These are phyloP conservation scores for Nettapus auritus DNA, from an alignment of 2,113 vertebrate genomes.

Conservation along the genomic window DNA sequence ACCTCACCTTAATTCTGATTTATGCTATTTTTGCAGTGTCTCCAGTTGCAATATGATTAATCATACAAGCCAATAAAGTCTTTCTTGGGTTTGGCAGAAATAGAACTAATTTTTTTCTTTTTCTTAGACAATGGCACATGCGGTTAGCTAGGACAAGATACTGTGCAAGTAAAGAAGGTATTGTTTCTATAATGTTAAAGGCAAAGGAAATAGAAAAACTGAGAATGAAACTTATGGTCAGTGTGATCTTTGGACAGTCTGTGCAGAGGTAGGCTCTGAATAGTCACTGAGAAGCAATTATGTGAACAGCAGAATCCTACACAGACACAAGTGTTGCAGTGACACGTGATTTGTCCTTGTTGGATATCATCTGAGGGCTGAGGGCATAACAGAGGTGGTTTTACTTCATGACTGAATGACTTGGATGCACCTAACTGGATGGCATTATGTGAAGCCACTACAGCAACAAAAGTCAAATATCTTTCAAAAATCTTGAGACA, in stretches of 20 bases:
- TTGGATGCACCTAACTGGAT: not conserved
- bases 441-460: not conserved
- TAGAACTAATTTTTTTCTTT: not conserved
- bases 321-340: not conserved
- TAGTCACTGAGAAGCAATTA: not conserved
- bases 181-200: not conserved
- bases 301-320: not conserved
- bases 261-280: not conserved
- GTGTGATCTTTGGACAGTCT: not conserved
- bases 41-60: not conserved
- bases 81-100: not conserved
- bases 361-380: not conserved
- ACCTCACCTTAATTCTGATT: not conserved
- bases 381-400: not conserved
- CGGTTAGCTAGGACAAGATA: not conserved
- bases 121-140: not conserved
- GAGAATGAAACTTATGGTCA: not conserved
- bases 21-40: not conserved
- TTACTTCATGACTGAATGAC: not conserved
- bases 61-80: not conserved
- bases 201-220: not conserved
- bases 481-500: not conserved
- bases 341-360: not conserved
- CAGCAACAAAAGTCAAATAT: not conserved
- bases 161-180: not conserved